Conservation (phyloP, 2,888 invertebrate species). For the Geophilus truncorum region DNA sequence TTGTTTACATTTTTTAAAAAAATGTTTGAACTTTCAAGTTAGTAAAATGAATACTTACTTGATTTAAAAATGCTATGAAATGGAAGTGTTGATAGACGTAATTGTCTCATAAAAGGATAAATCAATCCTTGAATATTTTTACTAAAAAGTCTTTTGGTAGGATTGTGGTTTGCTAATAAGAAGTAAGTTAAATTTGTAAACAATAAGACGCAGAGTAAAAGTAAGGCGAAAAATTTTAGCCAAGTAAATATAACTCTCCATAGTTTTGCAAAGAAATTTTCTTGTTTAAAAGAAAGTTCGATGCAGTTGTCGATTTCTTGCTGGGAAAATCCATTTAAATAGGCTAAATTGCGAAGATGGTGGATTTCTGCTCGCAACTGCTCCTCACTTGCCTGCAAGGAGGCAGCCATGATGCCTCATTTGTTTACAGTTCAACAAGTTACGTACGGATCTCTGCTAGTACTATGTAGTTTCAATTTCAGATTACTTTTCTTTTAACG, state of each 20-base stretch:
- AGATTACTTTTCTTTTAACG: too few relatives aligned
- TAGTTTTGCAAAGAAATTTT: not conserved
- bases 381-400: not conserved
- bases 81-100: conserved; percentile 70
- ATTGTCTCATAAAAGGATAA: conserved; percentile 69
- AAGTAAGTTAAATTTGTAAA: conserved; percentile 45
- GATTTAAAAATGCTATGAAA: conserved; percentile 54
- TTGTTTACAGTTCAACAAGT: too few relatives aligned
- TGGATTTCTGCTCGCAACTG: not conserved
- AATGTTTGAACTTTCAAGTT: not conserved
- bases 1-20: not conserved
- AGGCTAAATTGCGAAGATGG: not conserved
- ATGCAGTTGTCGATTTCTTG: conserved; percentile 32
- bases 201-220: not conserved
- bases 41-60: not conserved
- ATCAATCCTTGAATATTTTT: conserved; percentile 73
- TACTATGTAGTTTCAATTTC: too few relatives aligned
- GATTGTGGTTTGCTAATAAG: conserved; percentile 57
- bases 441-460: too few relatives aligned
- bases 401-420: not conserved
- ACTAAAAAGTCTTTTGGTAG: conserved; percentile 61
- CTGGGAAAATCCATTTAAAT: not conserved
- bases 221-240: not conserved
- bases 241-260: not conserved
- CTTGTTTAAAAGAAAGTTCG: not conserved